phyloP scores from a whole-genome alignment of 2,113 vertebrate genomes.

The Carlito syrichta region DNA sequence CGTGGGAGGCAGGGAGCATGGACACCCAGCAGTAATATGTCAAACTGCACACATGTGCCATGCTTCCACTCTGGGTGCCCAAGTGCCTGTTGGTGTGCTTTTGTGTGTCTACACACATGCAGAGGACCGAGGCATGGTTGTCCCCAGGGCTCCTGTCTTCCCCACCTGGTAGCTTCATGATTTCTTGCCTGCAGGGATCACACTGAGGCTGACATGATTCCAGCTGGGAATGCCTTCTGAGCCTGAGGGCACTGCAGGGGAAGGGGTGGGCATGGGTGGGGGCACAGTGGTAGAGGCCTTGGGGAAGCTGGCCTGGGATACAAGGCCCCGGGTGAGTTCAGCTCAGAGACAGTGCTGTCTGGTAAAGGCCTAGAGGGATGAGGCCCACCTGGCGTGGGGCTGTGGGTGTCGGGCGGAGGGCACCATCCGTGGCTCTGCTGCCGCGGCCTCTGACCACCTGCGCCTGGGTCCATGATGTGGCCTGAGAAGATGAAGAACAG shows the following conservation, averaged over 20 bases:
- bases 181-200: constrained; percentile 38
- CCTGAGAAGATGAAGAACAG: constrained; percentile 85
- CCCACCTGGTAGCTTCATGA: constrained; percentile 39
- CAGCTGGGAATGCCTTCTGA: constrained; percentile 28
- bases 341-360: neutral
- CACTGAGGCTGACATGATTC: constrained; percentile 36
- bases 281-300: neutral
- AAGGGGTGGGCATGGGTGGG: neutral
- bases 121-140: neutral
- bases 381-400: constrained; percentile 93
- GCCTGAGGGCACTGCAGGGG: constrained; percentile 26
- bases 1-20: neutral
- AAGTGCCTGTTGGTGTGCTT: neutral
- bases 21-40: neutral
- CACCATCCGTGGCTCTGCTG: constrained; percentile 90
- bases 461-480: constrained; percentile 84
- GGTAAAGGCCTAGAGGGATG: constrained; percentile 74
- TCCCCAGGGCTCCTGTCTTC: constrained; percentile 27
- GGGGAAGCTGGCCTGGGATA: neutral
- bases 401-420: constrained; percentile 87
- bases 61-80: neutral
- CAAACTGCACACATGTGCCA: neutral
- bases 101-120: neutral
- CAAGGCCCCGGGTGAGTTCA: neutral
- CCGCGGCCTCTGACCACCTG: constrained; percentile 92